Base-by-base conservation (phyloP, 2,797 vertebrate genomes). In the Crocodylus rhombifer region DNA sequence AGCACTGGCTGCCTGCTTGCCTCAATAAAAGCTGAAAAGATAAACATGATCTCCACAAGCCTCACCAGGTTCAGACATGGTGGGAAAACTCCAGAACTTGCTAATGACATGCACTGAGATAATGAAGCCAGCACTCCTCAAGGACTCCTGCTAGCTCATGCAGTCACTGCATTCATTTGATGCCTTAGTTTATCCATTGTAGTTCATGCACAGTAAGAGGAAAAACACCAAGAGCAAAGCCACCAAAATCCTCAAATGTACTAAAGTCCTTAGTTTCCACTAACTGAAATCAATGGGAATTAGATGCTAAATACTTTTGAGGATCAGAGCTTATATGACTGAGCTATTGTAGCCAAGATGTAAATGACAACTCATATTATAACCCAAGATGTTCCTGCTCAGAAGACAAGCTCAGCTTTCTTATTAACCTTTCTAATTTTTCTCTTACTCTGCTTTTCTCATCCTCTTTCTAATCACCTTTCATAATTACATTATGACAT, bases 1-100 rank as follows among this genome's bases (percentile, higher is more conserved):
- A 86, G 77, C 86, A 77, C 64, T 88, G 76, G 83, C 90, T 95
- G 67, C 83, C 82, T 90, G 42, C 57, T 77, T 26, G 85, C 57
- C 33, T 85, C 57, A 64, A 61, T 14, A 89, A 64, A 89, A 91
- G 83, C 28, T 60, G 74, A 81, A 75, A 65, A 71, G 67, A 73
- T 0, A 51, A 82, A 81, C 28, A 73, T 10, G 42, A 5, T 51
- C 82, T 78, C 83, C 67, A 30, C 80, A 73, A 28, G 73, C 15
- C 28, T 9, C 9, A 28, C 81, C 80, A 60, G 77, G 3, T 78
- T 60, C 58, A 84, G 60, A 79, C 23, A 15, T 6, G 69, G 1
- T 7, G 4, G 64, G 33, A 81, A 62, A 90, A n/a, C 5, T 65
- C 25, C 20, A 87, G 56, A 77, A 90, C 69, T 17, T 73, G 76